A percentile compares a stretch with the other conserved stretches of the same genome.
Evolutionary conservation across 2,888 invertebrate species (phyloP).

Genomic region (Megalurothrips usitatus): DNA sequence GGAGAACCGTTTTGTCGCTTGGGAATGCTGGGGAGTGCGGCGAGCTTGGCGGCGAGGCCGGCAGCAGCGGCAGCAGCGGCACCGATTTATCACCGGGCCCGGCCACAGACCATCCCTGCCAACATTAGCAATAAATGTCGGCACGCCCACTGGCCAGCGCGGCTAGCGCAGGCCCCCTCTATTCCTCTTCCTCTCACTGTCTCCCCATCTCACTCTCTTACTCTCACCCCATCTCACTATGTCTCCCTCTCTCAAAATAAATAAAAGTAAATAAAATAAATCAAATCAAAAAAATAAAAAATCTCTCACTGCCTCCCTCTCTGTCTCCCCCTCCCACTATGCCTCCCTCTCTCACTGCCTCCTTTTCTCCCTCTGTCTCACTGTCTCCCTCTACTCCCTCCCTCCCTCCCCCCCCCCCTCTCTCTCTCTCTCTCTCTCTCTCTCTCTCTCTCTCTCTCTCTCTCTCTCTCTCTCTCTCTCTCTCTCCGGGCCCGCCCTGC

Average conservation of each 20-base stretch:
- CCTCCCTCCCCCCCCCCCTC: background rate
- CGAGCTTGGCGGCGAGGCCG: background rate
- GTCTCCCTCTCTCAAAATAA: background rate
- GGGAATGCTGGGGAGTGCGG: constrained; percentile 3
- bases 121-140: constrained; percentile 23
- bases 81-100: background rate
- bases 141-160: background rate
- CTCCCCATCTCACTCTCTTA: background rate
- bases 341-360: background rate
- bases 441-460: background rate
- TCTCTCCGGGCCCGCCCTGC: background rate
- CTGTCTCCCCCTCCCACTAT: background rate
- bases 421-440: no score
- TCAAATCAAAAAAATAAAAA: no score
- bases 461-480: background rate
- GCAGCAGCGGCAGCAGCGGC: background rate
- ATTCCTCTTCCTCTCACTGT: background rate
- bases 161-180: background rate
- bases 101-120: background rate
- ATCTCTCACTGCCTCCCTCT: background rate
- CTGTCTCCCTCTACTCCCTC: background rate
- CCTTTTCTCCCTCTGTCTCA: constrained; percentile 5
- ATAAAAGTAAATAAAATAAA: no score
- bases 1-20: constrained; percentile 14
- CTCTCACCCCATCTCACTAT: background rate